Evolutionary conservation across 2,113 vertebrate species (phyloP).

Genomic region (Grallaria varia): DNA sequence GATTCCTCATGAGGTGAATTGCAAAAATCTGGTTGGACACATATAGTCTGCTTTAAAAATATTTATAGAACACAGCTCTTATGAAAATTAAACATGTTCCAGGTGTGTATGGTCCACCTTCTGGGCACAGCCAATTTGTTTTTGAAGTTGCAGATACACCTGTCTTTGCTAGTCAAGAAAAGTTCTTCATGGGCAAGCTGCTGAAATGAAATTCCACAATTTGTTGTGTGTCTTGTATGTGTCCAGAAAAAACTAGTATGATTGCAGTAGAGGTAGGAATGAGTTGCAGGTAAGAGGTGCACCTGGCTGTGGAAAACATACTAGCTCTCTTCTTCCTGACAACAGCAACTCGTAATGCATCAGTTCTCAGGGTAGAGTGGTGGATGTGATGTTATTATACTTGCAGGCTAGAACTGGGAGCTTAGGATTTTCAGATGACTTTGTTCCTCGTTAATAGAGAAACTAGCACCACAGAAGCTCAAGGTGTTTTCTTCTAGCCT

Average conservation of each 20-base stretch:
- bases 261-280: not conserved
- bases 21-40: slow-evolving; percentile 48
- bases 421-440: not conserved
- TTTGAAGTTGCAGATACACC: slow-evolving; percentile 55
- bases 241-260: not conserved
- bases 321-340: not conserved
- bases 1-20: slow-evolving; percentile 42
- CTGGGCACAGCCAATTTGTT: not conserved
- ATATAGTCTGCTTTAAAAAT: slow-evolving; percentile 55
- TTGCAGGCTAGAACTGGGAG: not conserved
- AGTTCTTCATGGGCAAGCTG: slow-evolving; percentile 18
- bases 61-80: slow-evolving; percentile 58
- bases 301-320: not conserved
- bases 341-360: not conserved
- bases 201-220: not conserved
- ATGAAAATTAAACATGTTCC: slow-evolving; percentile 71
- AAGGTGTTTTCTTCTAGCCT: not conserved
- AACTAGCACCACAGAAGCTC: not conserved
- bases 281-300: not conserved
- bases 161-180: slow-evolving; percentile 29
- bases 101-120: slow-evolving; percentile 53
- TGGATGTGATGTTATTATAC: not conserved
- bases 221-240: not conserved
- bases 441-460: not conserved
- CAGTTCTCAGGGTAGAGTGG: not conserved